Evolutionary conservation across 2,113 vertebrate genomes (phyloP).

Genomic region (Heliornis fulica): DNA sequence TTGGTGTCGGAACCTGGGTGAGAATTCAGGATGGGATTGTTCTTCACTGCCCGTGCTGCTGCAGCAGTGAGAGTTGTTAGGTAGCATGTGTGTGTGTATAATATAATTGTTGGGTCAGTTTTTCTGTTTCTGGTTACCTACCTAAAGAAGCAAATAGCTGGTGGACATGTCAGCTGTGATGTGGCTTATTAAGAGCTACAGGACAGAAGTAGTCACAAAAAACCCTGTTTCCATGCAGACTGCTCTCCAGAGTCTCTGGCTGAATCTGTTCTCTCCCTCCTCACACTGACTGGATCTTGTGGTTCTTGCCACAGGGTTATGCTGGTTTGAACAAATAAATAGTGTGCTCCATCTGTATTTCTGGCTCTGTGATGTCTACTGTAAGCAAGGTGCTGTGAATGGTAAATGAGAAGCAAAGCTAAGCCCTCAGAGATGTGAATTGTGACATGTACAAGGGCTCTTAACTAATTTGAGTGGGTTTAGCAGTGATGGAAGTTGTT

Average conservation of each 20-base stretch:
- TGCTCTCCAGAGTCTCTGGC: background rate
- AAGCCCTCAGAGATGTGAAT: background rate
- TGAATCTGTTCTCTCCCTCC: background rate
- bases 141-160: background rate
- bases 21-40: background rate
- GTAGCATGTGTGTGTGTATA: background rate
- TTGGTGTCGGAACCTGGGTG: background rate
- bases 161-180: constrained; percentile 32
- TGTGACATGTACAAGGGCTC: background rate
- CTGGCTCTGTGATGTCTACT: background rate
- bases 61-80: background rate
- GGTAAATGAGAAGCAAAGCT: background rate
- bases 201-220: constrained; percentile 16
- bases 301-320: background rate
- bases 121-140: constrained; percentile 15
- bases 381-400: background rate
- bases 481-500: background rate
- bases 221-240: background rate
- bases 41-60: background rate
- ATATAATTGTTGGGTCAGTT: background rate
- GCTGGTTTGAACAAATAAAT: background rate
- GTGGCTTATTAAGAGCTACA: constrained; percentile 13
- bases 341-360: background rate
- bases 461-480: background rate
- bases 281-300: background rate